Evolutionary conservation across 2,113 vertebrate genomes (phyloP).

Genomic region (Plectropomus leopardus): DNA sequence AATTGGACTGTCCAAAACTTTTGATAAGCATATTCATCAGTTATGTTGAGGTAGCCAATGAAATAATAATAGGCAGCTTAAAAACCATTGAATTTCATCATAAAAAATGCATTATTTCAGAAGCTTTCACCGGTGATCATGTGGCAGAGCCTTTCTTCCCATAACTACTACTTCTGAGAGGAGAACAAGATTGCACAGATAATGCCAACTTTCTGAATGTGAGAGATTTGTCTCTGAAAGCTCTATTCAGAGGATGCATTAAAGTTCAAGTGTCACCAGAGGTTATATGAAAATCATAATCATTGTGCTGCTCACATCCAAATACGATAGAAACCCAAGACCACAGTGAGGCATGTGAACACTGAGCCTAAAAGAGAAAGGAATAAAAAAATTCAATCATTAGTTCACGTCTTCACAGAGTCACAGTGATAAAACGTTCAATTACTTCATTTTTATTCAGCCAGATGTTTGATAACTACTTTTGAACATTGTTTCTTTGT

Average conservation of each 20-base stretch:
- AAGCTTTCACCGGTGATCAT: not conserved
- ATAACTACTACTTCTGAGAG: not conserved
- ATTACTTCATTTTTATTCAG: not conserved
- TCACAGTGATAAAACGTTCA: not conserved
- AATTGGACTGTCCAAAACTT: not conserved
- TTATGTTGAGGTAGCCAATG: not conserved
- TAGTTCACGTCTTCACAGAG: not conserved
- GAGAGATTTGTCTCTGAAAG: not conserved
- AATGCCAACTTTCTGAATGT: not conserved
- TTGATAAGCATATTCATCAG: not conserved
- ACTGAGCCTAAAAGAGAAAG: conserved; percentile 80
- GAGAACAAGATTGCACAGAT: not conserved
- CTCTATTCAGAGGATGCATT: not conserved
- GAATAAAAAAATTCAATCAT: not conserved
- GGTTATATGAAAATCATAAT: not conserved
- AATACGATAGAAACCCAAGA: conserved; percentile 85
- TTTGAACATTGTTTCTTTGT: not conserved
- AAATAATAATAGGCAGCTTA: not conserved
- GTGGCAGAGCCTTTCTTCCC: not conserved
- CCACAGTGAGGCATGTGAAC: conserved; percentile 87
- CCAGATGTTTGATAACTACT: not conserved
- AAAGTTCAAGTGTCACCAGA: conserved; percentile 11
- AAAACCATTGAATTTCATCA: not conserved
- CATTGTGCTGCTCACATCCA: conserved; percentile 80
- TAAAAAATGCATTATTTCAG: not conserved